Percentiles rank a stretch among this genome's conserved stretches.
phyloP scores from a whole-genome alignment of 2,797 vertebrate species.

The Rhinophrynus dorsalis region DNA sequence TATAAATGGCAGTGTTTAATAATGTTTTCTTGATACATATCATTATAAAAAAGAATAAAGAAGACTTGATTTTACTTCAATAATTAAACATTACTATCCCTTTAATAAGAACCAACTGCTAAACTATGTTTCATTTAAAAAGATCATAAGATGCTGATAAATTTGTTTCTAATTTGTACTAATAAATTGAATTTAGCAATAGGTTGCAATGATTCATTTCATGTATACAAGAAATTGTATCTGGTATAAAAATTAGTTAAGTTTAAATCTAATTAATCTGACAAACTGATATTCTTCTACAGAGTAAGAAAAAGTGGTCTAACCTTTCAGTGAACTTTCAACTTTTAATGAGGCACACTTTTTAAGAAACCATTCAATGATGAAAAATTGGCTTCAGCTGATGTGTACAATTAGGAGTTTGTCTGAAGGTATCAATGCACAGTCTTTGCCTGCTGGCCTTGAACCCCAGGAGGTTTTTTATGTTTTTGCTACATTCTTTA shows the following conservation, averaged over 20 bases:
- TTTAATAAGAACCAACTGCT: too few species aligned
- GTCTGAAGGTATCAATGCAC: slow-evolving; percentile 66
- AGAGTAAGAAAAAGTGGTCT: slow-evolving; percentile 53
- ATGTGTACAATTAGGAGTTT: slow-evolving; percentile 73
- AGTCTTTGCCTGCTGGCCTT: slow-evolving; percentile 58
- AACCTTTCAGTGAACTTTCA: slow-evolving; percentile 63
- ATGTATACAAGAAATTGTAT: background rate
- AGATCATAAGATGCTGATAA: background rate
- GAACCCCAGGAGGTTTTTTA: slow-evolving; percentile 53
- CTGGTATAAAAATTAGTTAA: slow-evolving; percentile 52
- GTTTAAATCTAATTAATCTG: slow-evolving; percentile 55
- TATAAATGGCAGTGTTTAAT: too few species aligned
- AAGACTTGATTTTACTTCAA: too few species aligned
- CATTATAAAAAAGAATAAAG: too few species aligned
- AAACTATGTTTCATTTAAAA: too few species aligned
- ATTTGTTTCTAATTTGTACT: background rate
- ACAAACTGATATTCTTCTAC: slow-evolving; percentile 54
- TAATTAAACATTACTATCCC: too few species aligned
- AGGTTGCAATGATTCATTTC: background rate
- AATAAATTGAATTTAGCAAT: too few species aligned
- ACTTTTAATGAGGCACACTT: slow-evolving; percentile 57
- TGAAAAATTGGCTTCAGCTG: slow-evolving; percentile 58
- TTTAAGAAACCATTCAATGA: slow-evolving; percentile 52
- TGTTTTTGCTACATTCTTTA: slow-evolving; percentile 60
- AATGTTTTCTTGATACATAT: too few species aligned